Percentiles rank a stretch among this genome's conserved stretches.
phyloP scores from a whole-genome alignment of 2,113 vertebrate species.

The Gobiocypris rarus region DNA sequence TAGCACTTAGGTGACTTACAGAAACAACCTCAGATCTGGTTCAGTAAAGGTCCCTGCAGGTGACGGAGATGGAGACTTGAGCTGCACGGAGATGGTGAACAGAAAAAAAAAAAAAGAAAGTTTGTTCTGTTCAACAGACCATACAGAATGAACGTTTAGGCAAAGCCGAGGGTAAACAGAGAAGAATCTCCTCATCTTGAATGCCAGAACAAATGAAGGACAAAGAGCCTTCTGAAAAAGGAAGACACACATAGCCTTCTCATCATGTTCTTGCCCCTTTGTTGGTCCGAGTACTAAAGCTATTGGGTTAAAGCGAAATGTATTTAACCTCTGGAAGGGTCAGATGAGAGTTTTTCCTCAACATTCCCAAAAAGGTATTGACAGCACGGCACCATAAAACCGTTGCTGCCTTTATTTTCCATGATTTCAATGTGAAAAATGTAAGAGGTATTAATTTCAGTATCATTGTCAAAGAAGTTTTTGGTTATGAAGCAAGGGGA shows the following conservation, averaged over 20 bases:
- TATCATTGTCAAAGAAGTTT: conserved; percentile 1
- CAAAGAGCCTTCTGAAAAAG: conserved; percentile 55
- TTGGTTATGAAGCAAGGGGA: conserved; percentile 36
- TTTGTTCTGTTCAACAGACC: conserved; percentile 4
- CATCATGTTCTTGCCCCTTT: conserved; percentile 1
- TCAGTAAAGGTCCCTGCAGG: conserved; percentile 30
- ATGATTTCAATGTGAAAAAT: conserved; percentile 19
- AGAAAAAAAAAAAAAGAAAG: not conserved
- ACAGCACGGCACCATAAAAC: not conserved
- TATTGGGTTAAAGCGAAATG: conserved; percentile 31
- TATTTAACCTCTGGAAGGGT: conserved; percentile 54
- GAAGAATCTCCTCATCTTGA: conserved; percentile 42
- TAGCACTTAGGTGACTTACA: conserved; percentile 46
- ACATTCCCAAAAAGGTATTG: conserved; percentile 12
- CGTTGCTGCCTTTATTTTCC: conserved; percentile 31
- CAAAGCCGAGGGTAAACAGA: conserved; percentile 41
- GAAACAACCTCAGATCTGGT: conserved; percentile 26
- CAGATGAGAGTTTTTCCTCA: conserved; percentile 29
- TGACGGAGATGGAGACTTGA: not conserved
- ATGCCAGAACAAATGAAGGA: conserved; percentile 50
- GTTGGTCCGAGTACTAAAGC: conserved; percentile 3
- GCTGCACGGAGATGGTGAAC: not conserved
- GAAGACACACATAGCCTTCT: not conserved
- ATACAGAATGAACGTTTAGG: conserved; percentile 33
- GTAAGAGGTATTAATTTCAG: conserved; percentile 14